Conservation (phyloP, 1,140 invertebrate genomes). For the Bathynomus jamesi region DNA sequence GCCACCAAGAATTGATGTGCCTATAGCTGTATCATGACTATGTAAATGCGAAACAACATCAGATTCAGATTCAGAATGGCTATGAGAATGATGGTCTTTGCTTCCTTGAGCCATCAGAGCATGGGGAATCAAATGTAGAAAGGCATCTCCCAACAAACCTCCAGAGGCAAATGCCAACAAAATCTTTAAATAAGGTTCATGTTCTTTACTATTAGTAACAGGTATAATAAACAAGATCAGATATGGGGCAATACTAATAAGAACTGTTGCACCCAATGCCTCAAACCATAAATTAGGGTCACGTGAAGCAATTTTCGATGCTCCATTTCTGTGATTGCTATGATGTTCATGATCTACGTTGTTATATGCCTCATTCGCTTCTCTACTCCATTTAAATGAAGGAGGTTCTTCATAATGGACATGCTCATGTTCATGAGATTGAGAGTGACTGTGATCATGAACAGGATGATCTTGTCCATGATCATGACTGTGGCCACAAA, state of each 20-base stretch:
- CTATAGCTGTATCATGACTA: constrained; percentile 70
- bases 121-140: constrained; percentile 93
- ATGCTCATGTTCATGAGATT: constrained; percentile 40
- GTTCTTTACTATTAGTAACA: constrained; percentile 73
- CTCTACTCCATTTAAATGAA: constrained; percentile 64
- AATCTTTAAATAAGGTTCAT: constrained; percentile 76
- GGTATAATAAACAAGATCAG: constrained; percentile 90
- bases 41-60: constrained; percentile 52
- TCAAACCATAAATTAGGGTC: constrained; percentile 58
- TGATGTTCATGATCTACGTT: constrained; percentile 39
- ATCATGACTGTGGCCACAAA: constrained; percentile 43
- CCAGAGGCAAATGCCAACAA: constrained; percentile 90
- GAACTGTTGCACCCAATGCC: constrained; percentile 75
- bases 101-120: constrained; percentile 57
- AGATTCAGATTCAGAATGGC: constrained; percentile 51
- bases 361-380: constrained; percentile 54
- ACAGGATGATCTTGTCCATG: constrained; percentile 41
- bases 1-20: constrained; percentile 82
- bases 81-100: constrained; percentile 50
- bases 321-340: constrained; percentile 5
- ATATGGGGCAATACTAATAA: constrained; percentile 90
- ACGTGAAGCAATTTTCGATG: no score
- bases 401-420: constrained; percentile 49
- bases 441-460: constrained; percentile 40
- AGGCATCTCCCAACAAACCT: constrained; percentile 89